These are phyloP conservation scores for Lethrus apterus DNA, from an alignment of 1,140 invertebrate genomes.

Conservation along the genomic window DNA sequence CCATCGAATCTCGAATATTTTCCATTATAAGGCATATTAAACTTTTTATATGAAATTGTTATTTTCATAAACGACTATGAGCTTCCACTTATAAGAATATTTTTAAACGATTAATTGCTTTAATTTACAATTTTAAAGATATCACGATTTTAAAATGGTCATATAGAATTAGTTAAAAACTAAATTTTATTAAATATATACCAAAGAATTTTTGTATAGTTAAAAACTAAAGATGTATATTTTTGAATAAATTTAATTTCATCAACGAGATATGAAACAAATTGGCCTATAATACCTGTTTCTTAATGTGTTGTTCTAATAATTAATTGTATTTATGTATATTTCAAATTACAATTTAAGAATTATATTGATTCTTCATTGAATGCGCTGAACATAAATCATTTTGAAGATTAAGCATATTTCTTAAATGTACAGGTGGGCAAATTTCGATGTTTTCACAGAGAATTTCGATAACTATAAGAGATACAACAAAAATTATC, in stretches of 20 bases:
- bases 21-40: not conserved
- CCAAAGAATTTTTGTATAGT: constrained; percentile 41
- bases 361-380: not conserved
- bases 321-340: constrained; percentile 17
- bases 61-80: constrained; percentile 17
- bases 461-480: no score
- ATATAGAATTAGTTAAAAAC: constrained; percentile 32
- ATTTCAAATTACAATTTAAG: not conserved
- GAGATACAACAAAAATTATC: no score
- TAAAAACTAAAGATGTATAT: constrained; percentile 35
- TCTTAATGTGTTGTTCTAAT: constrained; percentile 21
- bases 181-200: constrained; percentile 32
- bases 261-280: constrained; percentile 27
- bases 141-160: constrained; percentile 3
- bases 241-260: constrained; percentile 31
- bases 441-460: no score
- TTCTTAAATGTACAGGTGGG: no score
- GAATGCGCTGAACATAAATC: no score
- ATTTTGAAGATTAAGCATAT: no score
- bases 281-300: constrained; percentile 20
- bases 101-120: constrained; percentile 5
- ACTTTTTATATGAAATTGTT: not conserved
- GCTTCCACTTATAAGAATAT: constrained; percentile 18
- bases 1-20: not conserved
- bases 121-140: constrained; percentile 13